phyloP scores from a whole-genome alignment of 2,797 vertebrate genomes.

The Betta splendens region DNA sequence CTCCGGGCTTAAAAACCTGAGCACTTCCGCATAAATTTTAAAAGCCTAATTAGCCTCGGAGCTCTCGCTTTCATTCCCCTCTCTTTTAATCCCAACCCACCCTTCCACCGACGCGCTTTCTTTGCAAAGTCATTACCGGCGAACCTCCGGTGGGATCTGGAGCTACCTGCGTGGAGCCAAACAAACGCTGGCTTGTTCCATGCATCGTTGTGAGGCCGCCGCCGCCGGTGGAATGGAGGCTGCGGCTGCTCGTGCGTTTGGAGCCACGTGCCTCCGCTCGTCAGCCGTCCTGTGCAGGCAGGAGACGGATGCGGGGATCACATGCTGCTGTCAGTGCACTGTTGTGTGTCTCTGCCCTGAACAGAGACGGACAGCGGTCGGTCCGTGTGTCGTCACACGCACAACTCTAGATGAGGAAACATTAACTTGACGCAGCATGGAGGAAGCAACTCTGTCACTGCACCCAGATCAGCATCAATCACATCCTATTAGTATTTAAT shows the following conservation, averaged over 20 bases:
- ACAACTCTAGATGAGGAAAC: conserved; percentile 27
- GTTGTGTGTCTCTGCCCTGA: conserved; percentile 18
- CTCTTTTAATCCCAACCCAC: conserved; percentile 66
- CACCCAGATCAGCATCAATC: conserved; percentile 37
- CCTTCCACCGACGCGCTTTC: conserved; percentile 52
- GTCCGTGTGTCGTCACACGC: conserved; percentile 32
- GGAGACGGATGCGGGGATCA: conserved; percentile 33
- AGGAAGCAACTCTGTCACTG: conserved; percentile 28
- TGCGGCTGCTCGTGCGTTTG: conserved; percentile 29
- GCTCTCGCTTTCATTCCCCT: conserved; percentile 63
- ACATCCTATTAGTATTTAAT: conserved; percentile 49
- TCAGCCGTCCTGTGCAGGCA: conserved; percentile 39
- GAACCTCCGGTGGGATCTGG: conserved; percentile 56
- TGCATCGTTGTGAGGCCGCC: conserved; percentile 54
- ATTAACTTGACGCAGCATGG: conserved; percentile 34
- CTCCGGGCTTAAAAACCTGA: conserved; percentile 48
- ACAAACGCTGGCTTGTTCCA: conserved; percentile 70
- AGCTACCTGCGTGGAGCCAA: conserved; percentile 67
- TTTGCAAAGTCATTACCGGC: conserved; percentile 65
- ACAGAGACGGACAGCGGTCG: conserved; percentile 26
- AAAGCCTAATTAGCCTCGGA: conserved; percentile 73
- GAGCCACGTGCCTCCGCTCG: conserved; percentile 56
- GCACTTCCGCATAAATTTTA: conserved; percentile 66
- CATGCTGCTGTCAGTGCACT: conserved; percentile 27
- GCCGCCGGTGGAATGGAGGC: conserved; percentile 49